A percentile compares a stretch with the other conserved stretches of the same genome.
Conservation (phyloP, 2,888 invertebrate species). For the Microctonus brassicae region DNA sequence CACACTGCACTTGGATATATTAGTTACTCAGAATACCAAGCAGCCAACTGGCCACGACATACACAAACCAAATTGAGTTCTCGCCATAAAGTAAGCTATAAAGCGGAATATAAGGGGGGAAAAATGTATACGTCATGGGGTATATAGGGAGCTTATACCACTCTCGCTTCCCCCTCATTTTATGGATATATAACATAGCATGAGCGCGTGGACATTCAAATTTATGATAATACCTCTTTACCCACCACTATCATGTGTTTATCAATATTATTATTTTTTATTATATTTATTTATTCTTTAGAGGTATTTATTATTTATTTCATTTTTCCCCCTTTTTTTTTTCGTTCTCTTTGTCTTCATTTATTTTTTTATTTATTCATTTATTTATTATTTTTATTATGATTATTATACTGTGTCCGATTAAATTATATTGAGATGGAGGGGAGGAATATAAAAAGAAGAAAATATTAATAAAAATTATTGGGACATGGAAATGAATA, state of each 20-base stretch:
- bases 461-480: constrained; percentile 23
- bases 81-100: constrained; percentile 69
- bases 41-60: constrained; percentile 26
- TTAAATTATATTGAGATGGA: too few relatives aligned
- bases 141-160: constrained; percentile 45
- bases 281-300: constrained; percentile 2
- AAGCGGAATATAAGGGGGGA: constrained; percentile 69
- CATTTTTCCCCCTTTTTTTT: constrained; percentile 43
- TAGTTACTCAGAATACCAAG: constrained; percentile 76
- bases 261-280: constrained; percentile 59
- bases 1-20: constrained; percentile 74
- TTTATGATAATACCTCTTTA: constrained; percentile 65
- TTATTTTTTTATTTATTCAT: too few relatives aligned
- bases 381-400: too few relatives aligned
- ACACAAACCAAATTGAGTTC: constrained; percentile 70
- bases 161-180: neutral
- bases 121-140: constrained; percentile 55
- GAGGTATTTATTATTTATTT: constrained; percentile 32
- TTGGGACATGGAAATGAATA: neutral
- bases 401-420: too few relatives aligned
- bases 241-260: constrained; percentile 54
- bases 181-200: constrained; percentile 28
- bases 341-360: neutral
- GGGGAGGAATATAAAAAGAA: too few relatives aligned
- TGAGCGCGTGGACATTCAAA: constrained; percentile 64